Base-by-base conservation (phyloP, 2,113 vertebrate species). In the Diphyllodes magnificus region DNA sequence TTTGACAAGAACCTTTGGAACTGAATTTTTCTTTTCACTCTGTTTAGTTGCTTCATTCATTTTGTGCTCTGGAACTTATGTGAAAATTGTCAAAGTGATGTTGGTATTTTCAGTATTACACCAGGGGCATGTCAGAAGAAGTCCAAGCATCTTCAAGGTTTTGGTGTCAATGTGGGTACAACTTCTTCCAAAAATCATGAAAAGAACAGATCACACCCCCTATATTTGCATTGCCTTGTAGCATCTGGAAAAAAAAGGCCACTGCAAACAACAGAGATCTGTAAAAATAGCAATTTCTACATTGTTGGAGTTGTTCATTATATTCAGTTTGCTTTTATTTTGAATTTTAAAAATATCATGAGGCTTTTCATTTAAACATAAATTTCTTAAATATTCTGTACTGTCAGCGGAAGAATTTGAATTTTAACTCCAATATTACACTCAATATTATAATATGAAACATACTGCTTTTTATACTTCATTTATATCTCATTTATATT, bases 401-500 rank as follows among this genome's bases (percentile, higher is more conserved):
- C 37, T 85, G 19, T 31, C 57, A 82, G 0, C 44, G 28, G 47
- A 75, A 54, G 39, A 73, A 63, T 64, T 63, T 82, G 42, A 90
- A 49, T 76, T 90, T 78, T 57, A 93, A 57, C 12, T 53, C 65
- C 40, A 86, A 35, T 92, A 61, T 90, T 80, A 8, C 25, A 69
- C 1, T 2, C 0, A 1, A 9, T 63, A 47, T 28, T 91, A 18
- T 49, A 75, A 51, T 61, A 73, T 11, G 71, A 84, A 86, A n/a
- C 23, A 69, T 13, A 45, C 6, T 82, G 24, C 49, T 25, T 95
- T 60, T 82, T 71, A 33, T 45, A n/a, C 22, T 61, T 85, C 44
- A 93, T 91, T 79, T 90, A 40, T 70, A 70, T 75, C 77, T 93
- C 73, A 82, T 93, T 90, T 93, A 7, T 94, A 89, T 82, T 91